These are phyloP conservation scores for Oscarella lobularis DNA, from an alignment of 37 sponge, comb jelly and placozoan species.

Conservation along the genomic window DNA sequence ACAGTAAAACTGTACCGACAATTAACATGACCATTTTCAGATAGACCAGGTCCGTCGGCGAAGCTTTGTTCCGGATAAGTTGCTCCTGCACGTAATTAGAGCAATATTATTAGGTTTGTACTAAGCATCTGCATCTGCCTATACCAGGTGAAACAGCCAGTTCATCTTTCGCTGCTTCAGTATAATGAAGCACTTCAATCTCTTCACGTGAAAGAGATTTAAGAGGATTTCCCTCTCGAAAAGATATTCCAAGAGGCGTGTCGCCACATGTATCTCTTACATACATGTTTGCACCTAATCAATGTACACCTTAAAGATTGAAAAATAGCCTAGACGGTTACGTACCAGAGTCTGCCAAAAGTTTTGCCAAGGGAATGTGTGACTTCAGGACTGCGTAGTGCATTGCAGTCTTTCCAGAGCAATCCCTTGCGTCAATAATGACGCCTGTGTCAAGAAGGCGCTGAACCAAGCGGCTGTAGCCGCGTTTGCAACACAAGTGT, in stretches of 20 bases:
- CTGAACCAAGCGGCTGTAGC: not conserved
- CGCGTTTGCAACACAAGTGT: not conserved
- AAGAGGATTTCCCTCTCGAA: not conserved
- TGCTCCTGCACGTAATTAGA: not conserved
- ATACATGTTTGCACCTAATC: not conserved
- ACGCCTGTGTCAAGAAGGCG: not conserved
- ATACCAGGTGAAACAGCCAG: not conserved
- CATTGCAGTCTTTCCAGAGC: not conserved
- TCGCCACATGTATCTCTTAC: not conserved
- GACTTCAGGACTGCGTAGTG: not conserved
- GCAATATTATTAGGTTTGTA: not conserved
- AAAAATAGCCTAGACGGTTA: too few species aligned
- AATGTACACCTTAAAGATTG: too few species aligned
- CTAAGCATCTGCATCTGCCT: not conserved
- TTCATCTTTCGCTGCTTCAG: conserved; percentile 1
- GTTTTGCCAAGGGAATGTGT: not conserved
- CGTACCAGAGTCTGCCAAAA: not conserved
- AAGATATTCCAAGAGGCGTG: not conserved
- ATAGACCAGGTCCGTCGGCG: not conserved
- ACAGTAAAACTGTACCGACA: not conserved
- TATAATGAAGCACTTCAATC: not conserved
- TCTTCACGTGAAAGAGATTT: not conserved
- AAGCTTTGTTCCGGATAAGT: not conserved
- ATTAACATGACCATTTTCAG: not conserved
- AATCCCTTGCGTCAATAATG: not conserved